Base-by-base conservation (phyloP, 2,797 vertebrate genomes). In the Okamejei kenojei region DNA sequence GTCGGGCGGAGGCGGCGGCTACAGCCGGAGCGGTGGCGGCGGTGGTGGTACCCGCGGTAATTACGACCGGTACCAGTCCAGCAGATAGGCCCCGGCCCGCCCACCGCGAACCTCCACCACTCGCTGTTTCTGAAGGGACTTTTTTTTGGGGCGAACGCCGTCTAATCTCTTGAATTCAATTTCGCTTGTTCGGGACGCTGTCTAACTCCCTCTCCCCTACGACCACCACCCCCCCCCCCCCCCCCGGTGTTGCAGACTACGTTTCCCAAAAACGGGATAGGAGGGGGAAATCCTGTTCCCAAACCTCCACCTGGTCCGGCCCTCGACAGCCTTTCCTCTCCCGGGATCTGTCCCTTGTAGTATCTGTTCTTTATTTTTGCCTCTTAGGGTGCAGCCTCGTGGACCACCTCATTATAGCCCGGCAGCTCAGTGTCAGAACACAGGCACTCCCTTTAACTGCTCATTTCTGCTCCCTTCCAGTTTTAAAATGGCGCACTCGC, bases 151-250 rank as follows among this genome's bases (percentile, higher is more conserved):
- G 63, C 63, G 84, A 88, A 88, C 84, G 61, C 84, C 63, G 84
- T 88, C 84, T 88, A 88, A 88, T 88, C 84, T 88, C 84, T 88
- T 88, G 84, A 88, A 88, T 88, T 88, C 84, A 88, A 88, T 88
- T 61, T 65, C 32, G 63, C 84, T 88, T 88, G 17, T 68, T 88
- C 61, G 84, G 84, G 84, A 88, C 84, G 84, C 84, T 63, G 29
- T 88, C 82, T 68, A 88, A 88, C 61, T 68, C 71, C 45, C 45
- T 54, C 80, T 13, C 79, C 7, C 74, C 29, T 29, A 15, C 61
- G n/a, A 45, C n/a, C n/a, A 45, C 45, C 45, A 1, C 45, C 1
- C 82, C 4, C 58, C 5, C 3, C 29, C 26, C 63, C 17, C 19
- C 0, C 32, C 19, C 3, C 35, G 13, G 17, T 65, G 63, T 88